These are phyloP conservation scores for Meda fulgida DNA, from an alignment of 2,797 vertebrate species.

Conservation along the genomic window DNA sequence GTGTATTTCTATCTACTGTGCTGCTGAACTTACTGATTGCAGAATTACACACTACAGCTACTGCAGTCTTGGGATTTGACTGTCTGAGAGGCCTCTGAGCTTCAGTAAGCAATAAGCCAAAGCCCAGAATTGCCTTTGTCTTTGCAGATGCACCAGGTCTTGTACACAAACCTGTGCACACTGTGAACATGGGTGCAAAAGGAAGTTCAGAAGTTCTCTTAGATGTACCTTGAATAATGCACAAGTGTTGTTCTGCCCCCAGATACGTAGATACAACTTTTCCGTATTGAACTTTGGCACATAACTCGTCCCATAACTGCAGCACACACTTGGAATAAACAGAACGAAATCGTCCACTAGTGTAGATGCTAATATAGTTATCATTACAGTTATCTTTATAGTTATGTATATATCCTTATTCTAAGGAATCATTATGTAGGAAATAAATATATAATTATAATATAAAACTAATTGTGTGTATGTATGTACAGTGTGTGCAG, in stretches of 20 bases:
- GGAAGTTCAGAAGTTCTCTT: neutral
- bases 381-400: no score
- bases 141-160: neutral
- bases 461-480: no score
- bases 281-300: neutral
- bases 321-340: neutral
- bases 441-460: no score
- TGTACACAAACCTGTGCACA: constrained; percentile 24
- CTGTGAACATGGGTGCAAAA: constrained; percentile 37
- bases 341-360: neutral
- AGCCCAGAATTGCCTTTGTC: neutral
- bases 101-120: constrained; percentile 35
- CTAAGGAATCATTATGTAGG: no score
- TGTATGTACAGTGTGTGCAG: no score
- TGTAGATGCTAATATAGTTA: neutral
- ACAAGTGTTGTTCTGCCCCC: neutral
- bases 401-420: no score
- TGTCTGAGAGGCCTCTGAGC: constrained; percentile 26
- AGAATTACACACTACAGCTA: constrained; percentile 7
- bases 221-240: constrained; percentile 8
- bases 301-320: neutral
- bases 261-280: neutral
- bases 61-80: constrained; percentile 24
- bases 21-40: constrained; percentile 22
- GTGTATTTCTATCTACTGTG: constrained; percentile 11